Conservation (phyloP, 2,113 vertebrate genomes). For the Amblyornis subalaris region DNA sequence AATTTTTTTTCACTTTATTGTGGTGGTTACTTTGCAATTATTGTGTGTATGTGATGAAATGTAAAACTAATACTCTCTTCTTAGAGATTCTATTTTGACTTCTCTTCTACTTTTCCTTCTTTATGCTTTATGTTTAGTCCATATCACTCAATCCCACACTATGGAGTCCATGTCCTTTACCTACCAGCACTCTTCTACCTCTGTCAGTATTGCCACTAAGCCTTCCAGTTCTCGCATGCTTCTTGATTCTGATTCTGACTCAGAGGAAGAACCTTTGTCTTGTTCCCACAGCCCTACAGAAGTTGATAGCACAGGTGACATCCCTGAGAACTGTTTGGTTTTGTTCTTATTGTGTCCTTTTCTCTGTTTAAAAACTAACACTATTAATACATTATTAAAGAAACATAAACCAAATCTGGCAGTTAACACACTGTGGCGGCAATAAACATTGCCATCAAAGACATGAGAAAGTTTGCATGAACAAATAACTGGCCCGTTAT, state of each 20-base stretch:
- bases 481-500: not conserved
- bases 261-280: constrained; percentile 80
- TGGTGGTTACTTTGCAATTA: not conserved
- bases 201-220: constrained; percentile 89
- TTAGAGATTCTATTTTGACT: constrained; percentile 37
- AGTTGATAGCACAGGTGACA: constrained; percentile 87
- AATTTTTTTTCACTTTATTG: not conserved
- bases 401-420: not conserved
- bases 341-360: constrained; percentile 1
- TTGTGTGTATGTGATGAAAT: not conserved
- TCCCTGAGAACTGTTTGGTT: constrained; percentile 45
- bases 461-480: constrained; percentile 39
- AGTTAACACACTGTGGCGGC: not conserved
- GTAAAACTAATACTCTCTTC: constrained; percentile 35
- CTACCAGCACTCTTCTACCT: constrained; percentile 92
- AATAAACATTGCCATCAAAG: not conserved
- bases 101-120: constrained; percentile 59
- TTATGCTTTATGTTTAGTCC: constrained; percentile 78
- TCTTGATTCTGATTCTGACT: constrained; percentile 82
- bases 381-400: not conserved
- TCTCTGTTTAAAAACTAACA: constrained; percentile 51
- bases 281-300: constrained; percentile 76
- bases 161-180: constrained; percentile 95
- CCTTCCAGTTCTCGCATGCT: constrained; percentile 78
- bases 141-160: constrained; percentile 90